These are phyloP conservation scores for Procavia capensis DNA, from an alignment of 2,113 vertebrate genomes.

Conservation along the genomic window DNA sequence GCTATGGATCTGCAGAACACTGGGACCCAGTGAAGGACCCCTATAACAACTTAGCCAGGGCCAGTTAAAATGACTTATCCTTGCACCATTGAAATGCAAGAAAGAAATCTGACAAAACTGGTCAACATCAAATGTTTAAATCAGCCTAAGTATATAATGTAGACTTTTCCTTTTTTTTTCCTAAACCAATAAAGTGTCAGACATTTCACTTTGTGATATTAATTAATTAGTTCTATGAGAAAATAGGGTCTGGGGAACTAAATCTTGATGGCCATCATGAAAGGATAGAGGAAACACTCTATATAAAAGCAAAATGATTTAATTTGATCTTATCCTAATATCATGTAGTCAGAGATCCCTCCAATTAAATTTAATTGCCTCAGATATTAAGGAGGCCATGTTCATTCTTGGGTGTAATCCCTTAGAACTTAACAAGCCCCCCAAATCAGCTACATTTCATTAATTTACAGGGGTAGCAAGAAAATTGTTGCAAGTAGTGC, in stretches of 20 bases:
- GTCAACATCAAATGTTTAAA: not conserved
- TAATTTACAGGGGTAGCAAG: not conserved
- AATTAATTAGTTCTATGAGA: not conserved
- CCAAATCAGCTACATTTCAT: not conserved
- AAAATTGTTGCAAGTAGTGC: not conserved
- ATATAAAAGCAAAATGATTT: not conserved
- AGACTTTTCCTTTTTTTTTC: not conserved
- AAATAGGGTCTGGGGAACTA: not conserved
- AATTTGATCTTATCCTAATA: not conserved
- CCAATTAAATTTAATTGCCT: not conserved
- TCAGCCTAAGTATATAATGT: not conserved
- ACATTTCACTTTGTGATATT: not conserved
- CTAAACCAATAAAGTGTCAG: not conserved
- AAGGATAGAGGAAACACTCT: not conserved
- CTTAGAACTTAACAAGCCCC: not conserved
- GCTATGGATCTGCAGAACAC: not conserved
- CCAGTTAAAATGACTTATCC: not conserved
- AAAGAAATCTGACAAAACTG: not conserved
- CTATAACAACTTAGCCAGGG: not conserved
- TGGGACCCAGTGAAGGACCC: not conserved
- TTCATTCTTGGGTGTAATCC: not conserved
- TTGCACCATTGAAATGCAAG: not conserved
- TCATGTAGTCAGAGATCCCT: not conserved
- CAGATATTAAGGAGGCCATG: not conserved
- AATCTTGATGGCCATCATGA: not conserved